A percentile compares a stretch with the other conserved stretches of the same genome.
Conservation (phyloP, 2,797 vertebrate genomes). For the Rhinoraja longicauda region DNA sequence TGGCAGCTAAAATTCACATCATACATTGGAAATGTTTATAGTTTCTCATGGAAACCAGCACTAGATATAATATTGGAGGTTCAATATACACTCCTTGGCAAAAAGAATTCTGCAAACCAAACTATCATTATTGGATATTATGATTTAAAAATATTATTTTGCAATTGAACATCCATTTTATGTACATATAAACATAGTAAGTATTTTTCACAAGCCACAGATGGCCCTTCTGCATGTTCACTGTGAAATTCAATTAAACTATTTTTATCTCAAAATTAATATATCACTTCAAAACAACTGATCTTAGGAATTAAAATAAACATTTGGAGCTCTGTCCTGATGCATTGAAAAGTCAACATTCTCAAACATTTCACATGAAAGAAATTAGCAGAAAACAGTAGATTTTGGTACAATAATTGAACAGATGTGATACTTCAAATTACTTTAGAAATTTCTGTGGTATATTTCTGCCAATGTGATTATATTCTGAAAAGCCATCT, state of each 20-base stretch:
- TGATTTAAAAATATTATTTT: background rate
- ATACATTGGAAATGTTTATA: background rate
- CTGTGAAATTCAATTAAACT: conserved; percentile 16
- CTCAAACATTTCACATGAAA: background rate
- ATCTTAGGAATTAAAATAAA: background rate
- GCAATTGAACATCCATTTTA: background rate
- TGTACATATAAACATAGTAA: background rate
- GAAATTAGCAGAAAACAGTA: background rate
- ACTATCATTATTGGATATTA: background rate
- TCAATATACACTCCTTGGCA: background rate
- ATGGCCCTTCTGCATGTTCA: background rate
- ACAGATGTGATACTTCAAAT: background rate
- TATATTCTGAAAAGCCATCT: background rate
- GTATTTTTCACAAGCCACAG: background rate
- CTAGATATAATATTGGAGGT: background rate
- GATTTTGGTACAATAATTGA: background rate
- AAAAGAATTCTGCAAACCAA: background rate
- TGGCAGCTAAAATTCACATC: background rate
- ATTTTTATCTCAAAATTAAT: conserved; percentile 20
- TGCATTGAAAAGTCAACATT: background rate
- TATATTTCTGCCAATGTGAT: background rate
- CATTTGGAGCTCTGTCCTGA: background rate
- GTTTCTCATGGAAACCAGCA: background rate
- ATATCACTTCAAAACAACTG: background rate
- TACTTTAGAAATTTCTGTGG: background rate